Evolutionary conservation across 2,113 vertebrate genomes (phyloP).

Genomic region (Zosterops borbonicus): DNA sequence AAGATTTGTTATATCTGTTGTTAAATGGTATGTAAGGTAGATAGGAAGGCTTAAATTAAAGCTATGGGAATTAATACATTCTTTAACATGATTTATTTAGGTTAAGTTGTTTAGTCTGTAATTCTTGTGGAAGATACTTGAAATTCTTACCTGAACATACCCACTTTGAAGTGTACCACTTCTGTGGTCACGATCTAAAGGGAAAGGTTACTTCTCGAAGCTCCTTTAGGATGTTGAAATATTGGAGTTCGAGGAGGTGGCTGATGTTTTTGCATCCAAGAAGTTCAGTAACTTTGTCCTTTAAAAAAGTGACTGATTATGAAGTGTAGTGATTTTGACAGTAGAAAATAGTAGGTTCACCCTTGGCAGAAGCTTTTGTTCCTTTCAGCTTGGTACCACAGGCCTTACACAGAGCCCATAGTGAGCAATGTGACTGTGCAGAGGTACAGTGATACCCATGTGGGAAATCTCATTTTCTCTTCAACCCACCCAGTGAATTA

Average conservation of each 20-base stretch:
- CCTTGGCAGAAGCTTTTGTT: neutral
- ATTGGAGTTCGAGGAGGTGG: neutral
- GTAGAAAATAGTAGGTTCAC: accelerated
- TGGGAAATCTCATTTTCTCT: neutral
- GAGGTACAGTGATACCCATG: accelerated
- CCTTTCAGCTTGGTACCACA: neutral
- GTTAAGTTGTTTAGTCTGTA: neutral
- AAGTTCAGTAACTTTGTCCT: neutral
- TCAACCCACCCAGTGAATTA: neutral
- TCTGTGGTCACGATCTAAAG: neutral
- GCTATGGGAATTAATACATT: neutral
- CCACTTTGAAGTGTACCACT: neutral
- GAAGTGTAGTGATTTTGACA: neutral
- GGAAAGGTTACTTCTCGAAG: neutral
- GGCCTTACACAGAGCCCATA: too few relatives aligned
- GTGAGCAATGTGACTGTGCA: neutral
- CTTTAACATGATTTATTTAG: neutral
- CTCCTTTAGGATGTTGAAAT: neutral
- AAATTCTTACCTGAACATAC: neutral
- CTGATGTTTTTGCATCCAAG: neutral
- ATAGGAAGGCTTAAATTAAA: neutral
- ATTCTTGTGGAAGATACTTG: neutral
- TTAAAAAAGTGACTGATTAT: neutral
- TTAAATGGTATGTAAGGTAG: neutral
- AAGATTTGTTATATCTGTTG: neutral